These are phyloP conservation scores for Fragum sueziense DNA, from an alignment of 2,888 invertebrate species.

Conservation along the genomic window DNA sequence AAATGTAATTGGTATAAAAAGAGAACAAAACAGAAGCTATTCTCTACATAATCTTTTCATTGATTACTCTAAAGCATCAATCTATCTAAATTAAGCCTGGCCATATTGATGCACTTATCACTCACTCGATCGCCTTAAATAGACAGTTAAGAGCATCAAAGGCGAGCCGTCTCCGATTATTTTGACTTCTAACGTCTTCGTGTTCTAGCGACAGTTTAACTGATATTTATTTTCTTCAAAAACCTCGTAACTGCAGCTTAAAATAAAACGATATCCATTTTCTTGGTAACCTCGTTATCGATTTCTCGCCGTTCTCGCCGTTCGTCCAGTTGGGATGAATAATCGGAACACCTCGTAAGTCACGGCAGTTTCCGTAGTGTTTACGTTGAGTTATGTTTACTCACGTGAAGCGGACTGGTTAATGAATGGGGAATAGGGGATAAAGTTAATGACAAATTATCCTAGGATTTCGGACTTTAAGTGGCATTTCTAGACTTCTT, in stretches of 20 bases:
- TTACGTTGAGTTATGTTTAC: constrained; percentile 4
- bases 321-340: constrained; percentile 1
- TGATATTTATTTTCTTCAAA: not conserved
- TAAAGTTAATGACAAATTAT: not conserved
- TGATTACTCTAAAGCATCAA: too few relatives aligned
- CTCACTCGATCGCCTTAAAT: not conserved
- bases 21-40: too few relatives aligned
- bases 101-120: not conserved
- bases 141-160: not conserved
- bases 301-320: not conserved
- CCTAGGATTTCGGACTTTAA: too few relatives aligned
- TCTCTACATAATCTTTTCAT: too few relatives aligned
- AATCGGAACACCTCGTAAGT: not conserved
- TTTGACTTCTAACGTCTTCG: not conserved
- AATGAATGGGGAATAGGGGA: constrained; percentile 5
- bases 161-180: not conserved
- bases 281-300: not conserved
- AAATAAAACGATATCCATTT: not conserved
- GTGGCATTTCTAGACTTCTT: too few relatives aligned
- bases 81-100: not conserved
- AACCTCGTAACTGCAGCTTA: too few relatives aligned
- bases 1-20: too few relatives aligned
- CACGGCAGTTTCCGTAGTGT: constrained; percentile 3
- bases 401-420: constrained; percentile 1
- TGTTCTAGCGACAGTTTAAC: not conserved